Conservation (phyloP, 2,113 vertebrate species). For the Gobius niger region DNA sequence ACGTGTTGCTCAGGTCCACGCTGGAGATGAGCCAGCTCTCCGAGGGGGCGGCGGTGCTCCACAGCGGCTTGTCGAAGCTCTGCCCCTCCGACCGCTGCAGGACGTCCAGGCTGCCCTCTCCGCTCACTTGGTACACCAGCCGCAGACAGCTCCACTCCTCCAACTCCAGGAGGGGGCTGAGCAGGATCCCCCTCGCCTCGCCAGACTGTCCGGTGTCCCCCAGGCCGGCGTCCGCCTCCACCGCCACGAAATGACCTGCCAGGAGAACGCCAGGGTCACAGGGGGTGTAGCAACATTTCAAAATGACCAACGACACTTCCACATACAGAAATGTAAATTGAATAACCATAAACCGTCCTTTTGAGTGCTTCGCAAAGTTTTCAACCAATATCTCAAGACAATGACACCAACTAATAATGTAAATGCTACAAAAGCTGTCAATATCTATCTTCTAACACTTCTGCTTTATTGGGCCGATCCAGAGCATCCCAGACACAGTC, state of each 20-base stretch:
- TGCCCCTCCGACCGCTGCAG: slow-evolving; percentile 81
- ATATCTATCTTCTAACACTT: no score
- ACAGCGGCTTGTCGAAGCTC: slow-evolving; percentile 86
- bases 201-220: slow-evolving; percentile 35
- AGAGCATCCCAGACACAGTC: no score
- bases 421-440: no score
- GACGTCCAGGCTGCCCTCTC: slow-evolving; percentile 78
- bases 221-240: slow-evolving; percentile 69
- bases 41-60: slow-evolving; percentile 82
- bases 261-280: not conserved
- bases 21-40: slow-evolving; percentile 92
- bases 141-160: slow-evolving; percentile 93
- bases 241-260: slow-evolving; percentile 85
- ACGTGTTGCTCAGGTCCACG: slow-evolving; percentile 84
- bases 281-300: not conserved
- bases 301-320: not conserved
- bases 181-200: slow-evolving; percentile 71
- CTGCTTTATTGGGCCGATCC: no score
- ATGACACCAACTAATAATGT: no score
- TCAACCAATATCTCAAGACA: no score
- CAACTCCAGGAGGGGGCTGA: slow-evolving; percentile 82
- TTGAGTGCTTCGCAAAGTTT: no score
- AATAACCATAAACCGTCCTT: no score
- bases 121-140: slow-evolving; percentile 86
- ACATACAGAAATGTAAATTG: not conserved